Percentiles rank a stretch among this genome's conserved stretches.
These are phyloP conservation scores for Nyctibius grandis DNA, from an alignment of 2,797 vertebrate species.

Conservation along the genomic window DNA sequence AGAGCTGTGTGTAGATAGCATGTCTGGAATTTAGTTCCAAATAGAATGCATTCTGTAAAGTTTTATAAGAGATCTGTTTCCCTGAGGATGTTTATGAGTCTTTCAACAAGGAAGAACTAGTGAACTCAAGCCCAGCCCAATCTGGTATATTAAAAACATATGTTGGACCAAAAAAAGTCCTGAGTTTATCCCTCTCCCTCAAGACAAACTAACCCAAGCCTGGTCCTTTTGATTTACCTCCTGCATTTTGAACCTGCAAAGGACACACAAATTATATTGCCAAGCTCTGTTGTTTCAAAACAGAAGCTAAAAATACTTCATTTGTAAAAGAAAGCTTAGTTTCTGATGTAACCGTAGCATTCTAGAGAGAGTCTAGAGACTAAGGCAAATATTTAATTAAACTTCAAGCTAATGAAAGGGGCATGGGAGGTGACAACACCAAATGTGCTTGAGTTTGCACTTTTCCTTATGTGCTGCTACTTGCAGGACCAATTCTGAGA, in stretches of 20 bases:
- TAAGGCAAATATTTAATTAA: neutral
- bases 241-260: neutral
- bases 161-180: neutral
- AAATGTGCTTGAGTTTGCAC: neutral
- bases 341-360: neutral
- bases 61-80: neutral
- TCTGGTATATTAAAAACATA: neutral
- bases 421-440: neutral
- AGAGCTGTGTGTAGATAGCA: neutral
- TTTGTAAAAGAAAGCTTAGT: neutral
- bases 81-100: conserved; percentile 1
- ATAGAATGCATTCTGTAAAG: neutral
- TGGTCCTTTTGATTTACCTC: neutral
- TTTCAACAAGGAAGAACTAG: neutral
- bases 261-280: neutral
- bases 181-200: neutral
- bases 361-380: neutral
- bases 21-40: neutral
- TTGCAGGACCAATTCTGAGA: neutral
- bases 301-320: neutral
- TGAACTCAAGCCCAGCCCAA: neutral
- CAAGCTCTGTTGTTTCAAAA: neutral
- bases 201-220: neutral
- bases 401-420: neutral
- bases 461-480: neutral